A percentile compares a stretch with the other conserved stretches of the same genome.
Evolutionary conservation across 2,888 invertebrate genomes (phyloP).

Genomic region (Chaitophorus viminalis): DNA sequence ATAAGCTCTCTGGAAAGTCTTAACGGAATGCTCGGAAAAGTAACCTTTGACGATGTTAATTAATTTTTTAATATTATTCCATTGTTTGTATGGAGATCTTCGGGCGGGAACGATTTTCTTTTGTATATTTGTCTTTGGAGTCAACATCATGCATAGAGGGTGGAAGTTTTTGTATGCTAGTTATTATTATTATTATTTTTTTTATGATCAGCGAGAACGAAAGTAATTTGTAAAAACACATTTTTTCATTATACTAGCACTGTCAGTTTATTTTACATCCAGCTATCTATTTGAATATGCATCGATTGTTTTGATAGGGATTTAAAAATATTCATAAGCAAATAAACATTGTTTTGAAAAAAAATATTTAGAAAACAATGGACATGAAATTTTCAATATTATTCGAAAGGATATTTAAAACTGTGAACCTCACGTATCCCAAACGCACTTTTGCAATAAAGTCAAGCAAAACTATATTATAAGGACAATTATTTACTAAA

Average conservation of each 20-base stretch:
- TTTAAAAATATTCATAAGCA: no score
- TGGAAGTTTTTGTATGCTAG: not conserved
- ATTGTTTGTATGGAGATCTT: not conserved
- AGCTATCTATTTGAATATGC: no score
- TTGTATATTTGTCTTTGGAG: not conserved
- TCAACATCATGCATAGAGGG: not conserved
- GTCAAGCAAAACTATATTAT: no score
- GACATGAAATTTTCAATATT: no score
- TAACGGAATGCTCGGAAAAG: not conserved
- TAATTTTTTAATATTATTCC: not conserved
- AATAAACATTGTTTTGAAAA: no score
- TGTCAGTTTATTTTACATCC: not conserved
- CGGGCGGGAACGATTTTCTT: not conserved
- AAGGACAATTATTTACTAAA: no score
- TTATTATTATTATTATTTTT: not conserved
- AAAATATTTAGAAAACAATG: no score
- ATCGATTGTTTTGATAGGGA: no score
- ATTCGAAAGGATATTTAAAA: no score
- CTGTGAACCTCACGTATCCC: no score
- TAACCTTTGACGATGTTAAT: slow-evolving; percentile 13
- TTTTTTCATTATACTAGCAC: slow-evolving; percentile 5
- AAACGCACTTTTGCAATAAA: no score
- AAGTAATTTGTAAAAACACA: slow-evolving; percentile 6
- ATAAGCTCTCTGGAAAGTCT: not conserved
- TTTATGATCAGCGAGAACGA: no score